Base-by-base conservation (phyloP, 2,113 vertebrate genomes). In the Tautogolabrus adspersus region DNA sequence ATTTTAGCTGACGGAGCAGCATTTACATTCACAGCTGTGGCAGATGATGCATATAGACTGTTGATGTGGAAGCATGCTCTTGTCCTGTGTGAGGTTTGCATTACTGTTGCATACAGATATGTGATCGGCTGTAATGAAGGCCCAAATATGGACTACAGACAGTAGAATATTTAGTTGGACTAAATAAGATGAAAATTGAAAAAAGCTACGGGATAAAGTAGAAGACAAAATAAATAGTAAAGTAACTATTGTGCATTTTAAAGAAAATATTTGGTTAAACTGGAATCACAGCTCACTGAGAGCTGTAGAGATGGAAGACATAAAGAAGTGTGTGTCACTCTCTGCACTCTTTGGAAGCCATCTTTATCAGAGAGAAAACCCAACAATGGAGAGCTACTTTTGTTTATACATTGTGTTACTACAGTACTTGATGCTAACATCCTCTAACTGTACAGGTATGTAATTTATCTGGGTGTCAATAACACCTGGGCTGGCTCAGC, bases 21-120 rank as follows among this genome's bases (percentile, higher is more conserved):
- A 37, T 66, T 84, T 68, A 82, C 84, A 89, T 86, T 88, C 89
- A 80, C 79, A 82, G 71, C 78, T 88, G 87, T 82, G 85, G 84
- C 64, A 69, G 73, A 63, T 66, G 60, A 87, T 81, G 77, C 72
- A 72, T 79, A 85, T 66, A 76, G 54, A 65, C 65, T 15, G 52
- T 40, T 67, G 40, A 74, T 64, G 70, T 82, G 66, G 82, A 81
- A 78, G n/a, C 77, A 55, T 90, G 85, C 88, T 82, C 79, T 82
- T 73, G 52, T 85, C 82, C 63, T 78, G 80, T 46, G 66, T 60
- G 51, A 49, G 71, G 38, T 86, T 80, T 83, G 72, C 55, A 60
- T 85, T 22, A 77, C 69, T 59, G 61, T 63, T 85, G 63, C 42
- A 6, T 71, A 72, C 46, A 58, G 56, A 73, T 82, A 73, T 75